Evolutionary conservation across 2,888 invertebrate genomes (phyloP), one percentile per base, ranked within the genome.

Genomic region (Pelosia muscerda): DNA sequence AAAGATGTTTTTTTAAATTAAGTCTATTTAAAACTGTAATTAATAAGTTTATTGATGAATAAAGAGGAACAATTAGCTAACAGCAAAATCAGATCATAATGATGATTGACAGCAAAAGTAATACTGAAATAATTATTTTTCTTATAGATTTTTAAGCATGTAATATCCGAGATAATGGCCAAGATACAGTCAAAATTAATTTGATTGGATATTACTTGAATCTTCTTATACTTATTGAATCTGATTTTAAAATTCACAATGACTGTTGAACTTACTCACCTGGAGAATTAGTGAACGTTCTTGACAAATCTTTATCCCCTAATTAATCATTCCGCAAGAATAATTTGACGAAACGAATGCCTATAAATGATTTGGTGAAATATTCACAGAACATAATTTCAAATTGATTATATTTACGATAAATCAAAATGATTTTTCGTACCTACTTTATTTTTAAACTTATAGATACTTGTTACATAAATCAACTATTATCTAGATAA

Each of bases 281-380:
- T 55, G 60, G 58, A 64, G 60, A 59, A 53, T 60, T 65, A 38
- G 65, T 68, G 65, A 72, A 69, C 61, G 34, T 49, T 68, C 8
- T 62, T 38, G 59, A 65, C 54, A 71, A 77, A 69, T 72, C 66
- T 69, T 77, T 69, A 68, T 68, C 57, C 57, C 34, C 38, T 67
- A 71, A 71, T 80, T 71, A 80, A 67, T 72, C 70, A 73, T 79
- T 67, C 65, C 63, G 62, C 65, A 70, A 77, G 66, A 74, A 61
- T 76, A 69, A 54, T 59, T 53, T 63, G 60, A 68, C 3, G 28
- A 64, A 69, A 70, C 64, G 58, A 72, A 63, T 62, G 22, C 53
- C 49, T 66, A 53, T 53, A 70, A 68, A 65, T 65, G 66, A 73
- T 74, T 73, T 59, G 63, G 26, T 54, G 28, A 64, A 72, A 61